Conservation (phyloP, 1,140 invertebrate species). For the Drosophila repletoides region DNA sequence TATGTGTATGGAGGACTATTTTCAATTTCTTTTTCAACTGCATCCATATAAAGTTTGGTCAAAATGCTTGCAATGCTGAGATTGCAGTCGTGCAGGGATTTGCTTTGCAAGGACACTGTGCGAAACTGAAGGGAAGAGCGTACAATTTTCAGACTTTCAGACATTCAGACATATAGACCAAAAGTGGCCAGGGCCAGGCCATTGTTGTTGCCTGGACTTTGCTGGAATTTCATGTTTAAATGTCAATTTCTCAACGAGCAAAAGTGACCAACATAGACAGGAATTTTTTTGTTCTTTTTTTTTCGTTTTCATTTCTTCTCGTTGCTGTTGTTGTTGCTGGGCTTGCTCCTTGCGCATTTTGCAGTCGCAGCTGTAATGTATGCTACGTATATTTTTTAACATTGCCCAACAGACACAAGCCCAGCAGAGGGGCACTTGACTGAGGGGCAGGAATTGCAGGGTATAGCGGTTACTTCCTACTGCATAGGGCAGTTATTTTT, state of each 20-base stretch:
- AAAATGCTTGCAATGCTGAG: conserved; percentile 66
- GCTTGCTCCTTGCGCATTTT: conserved; percentile 43
- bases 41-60: conserved; percentile 64
- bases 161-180: conserved; percentile 43
- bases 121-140: neutral
- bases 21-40: conserved; percentile 75
- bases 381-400: conserved; percentile 54
- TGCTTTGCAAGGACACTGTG: conserved; percentile 32
- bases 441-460: neutral
- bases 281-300: conserved; percentile 27
- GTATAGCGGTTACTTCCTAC: conserved; percentile 21
- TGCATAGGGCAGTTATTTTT: conserved; percentile 56
- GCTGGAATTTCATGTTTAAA: conserved; percentile 78
- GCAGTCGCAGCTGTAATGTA: conserved; percentile 46
- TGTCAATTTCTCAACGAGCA: conserved; percentile 76
- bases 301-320: neutral
- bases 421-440: neutral
- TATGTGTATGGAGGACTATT: conserved; percentile 42
- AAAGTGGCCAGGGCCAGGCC: conserved; percentile 61
- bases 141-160: conserved; percentile 25
- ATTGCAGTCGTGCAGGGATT: conserved; percentile 64
- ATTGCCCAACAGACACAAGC: neutral
- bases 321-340: neutral
- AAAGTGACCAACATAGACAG: conserved; percentile 68
- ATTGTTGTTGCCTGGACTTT: conserved; percentile 68